Percentiles rank a stretch among this genome's conserved stretches.
Conservation (phyloP, 2,113 vertebrate species). For the Hoplias malabaricus region DNA sequence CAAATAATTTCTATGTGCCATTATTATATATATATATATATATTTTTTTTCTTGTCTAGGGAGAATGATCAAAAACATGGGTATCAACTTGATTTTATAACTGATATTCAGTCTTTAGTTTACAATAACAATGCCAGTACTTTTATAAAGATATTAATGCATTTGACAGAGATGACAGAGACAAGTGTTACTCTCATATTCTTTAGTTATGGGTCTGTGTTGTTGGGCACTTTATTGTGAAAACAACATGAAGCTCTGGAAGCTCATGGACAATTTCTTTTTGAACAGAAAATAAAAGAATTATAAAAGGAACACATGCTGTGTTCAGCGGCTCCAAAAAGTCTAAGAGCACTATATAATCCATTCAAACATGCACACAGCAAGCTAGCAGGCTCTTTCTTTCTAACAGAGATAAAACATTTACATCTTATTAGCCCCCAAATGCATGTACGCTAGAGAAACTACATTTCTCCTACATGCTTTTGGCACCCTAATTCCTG, state of each 20-base stretch:
- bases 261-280: not conserved
- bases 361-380: not conserved
- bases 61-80: not conserved
- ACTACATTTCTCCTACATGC: constrained; percentile 18
- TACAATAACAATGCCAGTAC: not conserved
- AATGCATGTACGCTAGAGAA: not conserved
- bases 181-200: not conserved
- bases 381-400: not conserved
- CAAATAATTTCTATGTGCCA: too few species aligned
- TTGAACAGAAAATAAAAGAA: not conserved
- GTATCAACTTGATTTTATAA: not conserved
- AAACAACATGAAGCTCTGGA: not conserved
- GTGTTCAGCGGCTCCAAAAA: not conserved
- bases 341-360: not conserved
- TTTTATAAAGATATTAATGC: not conserved
- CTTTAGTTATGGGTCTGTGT: not conserved
- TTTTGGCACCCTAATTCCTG: constrained; percentile 24
- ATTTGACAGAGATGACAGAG: not conserved
- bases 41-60: too few species aligned
- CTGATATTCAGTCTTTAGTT: too few species aligned
- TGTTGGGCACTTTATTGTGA: not conserved
- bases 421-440: constrained; percentile 20
- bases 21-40: too few species aligned
- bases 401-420: constrained; percentile 2
- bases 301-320: not conserved